Percentiles rank a stretch among this genome's conserved stretches.
Evolutionary conservation across 2,888 invertebrate genomes (phyloP).

Genomic region (Parascotia fuliginaria): DNA sequence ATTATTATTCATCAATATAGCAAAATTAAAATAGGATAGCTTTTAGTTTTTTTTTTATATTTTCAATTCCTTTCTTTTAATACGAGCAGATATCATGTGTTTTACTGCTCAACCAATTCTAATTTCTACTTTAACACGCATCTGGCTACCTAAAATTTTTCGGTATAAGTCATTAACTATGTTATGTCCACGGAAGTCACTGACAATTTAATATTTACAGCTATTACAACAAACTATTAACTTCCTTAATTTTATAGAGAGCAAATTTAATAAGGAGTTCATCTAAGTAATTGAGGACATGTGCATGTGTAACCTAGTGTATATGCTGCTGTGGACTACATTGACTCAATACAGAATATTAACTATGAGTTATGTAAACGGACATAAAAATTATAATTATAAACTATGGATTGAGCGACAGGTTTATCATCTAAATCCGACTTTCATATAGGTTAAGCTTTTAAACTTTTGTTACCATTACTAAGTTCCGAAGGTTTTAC

Average conservation of each 20-base stretch:
- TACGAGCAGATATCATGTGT: slow-evolving; percentile 37
- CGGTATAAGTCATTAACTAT: slow-evolving; percentile 1
- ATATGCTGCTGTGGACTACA: slow-evolving; percentile 26
- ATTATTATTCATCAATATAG: too few relatives aligned
- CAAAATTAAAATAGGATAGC: too few relatives aligned
- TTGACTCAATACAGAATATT: slow-evolving; percentile 22
- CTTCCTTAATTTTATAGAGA: slow-evolving; percentile 23
- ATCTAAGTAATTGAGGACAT: slow-evolving; percentile 22
- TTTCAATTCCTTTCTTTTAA: slow-evolving; percentile 47
- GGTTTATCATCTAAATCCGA: slow-evolving; percentile 48
- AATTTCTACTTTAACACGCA: slow-evolving; percentile 31
- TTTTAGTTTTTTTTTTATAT: slow-evolving; percentile 8
- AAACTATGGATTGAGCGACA: slow-evolving; percentile 59
- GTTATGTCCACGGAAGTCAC: slow-evolving; percentile 4
- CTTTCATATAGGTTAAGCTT: slow-evolving; percentile 51
- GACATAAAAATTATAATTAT: slow-evolving; percentile 34
- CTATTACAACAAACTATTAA: slow-evolving; percentile 31
- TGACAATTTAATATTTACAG: slow-evolving; percentile 30
- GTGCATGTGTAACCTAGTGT: slow-evolving; percentile 29
- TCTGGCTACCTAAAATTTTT: slow-evolving; percentile 29
- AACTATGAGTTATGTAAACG: slow-evolving; percentile 8
- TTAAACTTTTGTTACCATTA: slow-evolving; percentile 47
- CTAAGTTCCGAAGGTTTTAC: slow-evolving; percentile 46
- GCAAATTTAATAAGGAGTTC: slow-evolving; percentile 24
- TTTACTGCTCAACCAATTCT: slow-evolving; percentile 17